Conservation (phyloP, 2,113 vertebrate species). For the Aphelocoma coerulescens region DNA sequence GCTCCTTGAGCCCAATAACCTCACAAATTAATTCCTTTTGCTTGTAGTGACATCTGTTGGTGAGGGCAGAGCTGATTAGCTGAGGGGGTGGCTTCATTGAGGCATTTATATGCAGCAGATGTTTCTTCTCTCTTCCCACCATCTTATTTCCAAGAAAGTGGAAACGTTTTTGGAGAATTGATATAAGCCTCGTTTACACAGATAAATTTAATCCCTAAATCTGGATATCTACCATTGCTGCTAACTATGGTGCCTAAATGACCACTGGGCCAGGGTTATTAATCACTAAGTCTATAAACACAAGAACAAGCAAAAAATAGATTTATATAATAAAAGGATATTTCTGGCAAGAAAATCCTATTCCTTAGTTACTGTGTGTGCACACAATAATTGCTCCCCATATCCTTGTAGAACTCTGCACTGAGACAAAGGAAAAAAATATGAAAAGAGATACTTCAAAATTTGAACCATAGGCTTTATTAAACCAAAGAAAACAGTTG, state of each 20-base stretch:
- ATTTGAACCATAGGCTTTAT: not conserved
- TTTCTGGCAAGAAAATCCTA: not conserved
- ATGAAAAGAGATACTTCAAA: not conserved
- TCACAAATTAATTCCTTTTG: constrained; percentile 41
- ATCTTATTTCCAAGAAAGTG: not conserved
- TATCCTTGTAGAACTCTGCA: not conserved
- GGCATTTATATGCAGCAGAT: not conserved
- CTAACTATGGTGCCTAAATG: not conserved
- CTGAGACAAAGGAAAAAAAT: not conserved
- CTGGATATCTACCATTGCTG: not conserved
- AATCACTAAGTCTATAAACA: not conserved
- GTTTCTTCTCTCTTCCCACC: not conserved
- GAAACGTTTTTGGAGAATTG: not conserved
- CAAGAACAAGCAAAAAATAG: not conserved
- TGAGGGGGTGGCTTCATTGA: not conserved
- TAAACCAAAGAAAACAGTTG: not conserved
- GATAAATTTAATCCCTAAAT: not conserved
- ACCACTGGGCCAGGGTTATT: not conserved
- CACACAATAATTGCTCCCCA: not conserved
- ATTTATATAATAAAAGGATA: not conserved
- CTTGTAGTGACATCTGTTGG: constrained; percentile 52
- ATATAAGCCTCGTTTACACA: not conserved
- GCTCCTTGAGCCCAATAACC: not conserved
- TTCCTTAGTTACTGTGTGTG: not conserved
- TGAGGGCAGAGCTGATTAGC: constrained; percentile 23